These are phyloP conservation scores for Littorina saxatilis DNA, from an alignment of 1,140 invertebrate species.

Conservation along the genomic window DNA sequence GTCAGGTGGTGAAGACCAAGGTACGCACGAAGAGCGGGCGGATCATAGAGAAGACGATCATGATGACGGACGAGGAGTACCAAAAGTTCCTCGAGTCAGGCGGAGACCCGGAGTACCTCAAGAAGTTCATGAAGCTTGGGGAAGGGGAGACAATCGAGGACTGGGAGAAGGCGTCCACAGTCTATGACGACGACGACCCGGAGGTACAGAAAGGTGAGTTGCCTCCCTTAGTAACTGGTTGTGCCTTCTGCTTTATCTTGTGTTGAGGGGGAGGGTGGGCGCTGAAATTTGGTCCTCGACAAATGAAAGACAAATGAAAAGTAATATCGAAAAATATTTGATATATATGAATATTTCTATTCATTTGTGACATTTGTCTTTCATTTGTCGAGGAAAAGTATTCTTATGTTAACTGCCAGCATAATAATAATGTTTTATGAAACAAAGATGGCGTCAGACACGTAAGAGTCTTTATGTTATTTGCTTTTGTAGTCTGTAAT, in stretches of 20 bases:
- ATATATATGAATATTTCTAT: no score
- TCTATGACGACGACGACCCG: conserved; percentile 69
- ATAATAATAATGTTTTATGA: no score
- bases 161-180: conserved; percentile 74
- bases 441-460: no score
- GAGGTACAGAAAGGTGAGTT: conserved; percentile 60
- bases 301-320: no score
- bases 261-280: background rate
- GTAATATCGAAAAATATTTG: no score
- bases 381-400: no score
- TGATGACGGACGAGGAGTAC: conserved; percentile 74
- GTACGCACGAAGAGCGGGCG: conserved; percentile 72
- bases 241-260: background rate
- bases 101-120: conserved; percentile 71
- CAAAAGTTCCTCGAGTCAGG: conserved; percentile 68
- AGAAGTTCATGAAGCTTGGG: conserved; percentile 70
- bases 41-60: conserved; percentile 71
- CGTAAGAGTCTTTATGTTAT: no score
- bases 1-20: conserved; percentile 69
- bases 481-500: no score
- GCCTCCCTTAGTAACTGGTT: background rate
- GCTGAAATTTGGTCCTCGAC: no score
- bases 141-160: conserved; percentile 72
- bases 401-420: no score
- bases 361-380: no score